Conservation (phyloP, 2,797 vertebrate genomes). For the Gadopsis bispinosus region DNA sequence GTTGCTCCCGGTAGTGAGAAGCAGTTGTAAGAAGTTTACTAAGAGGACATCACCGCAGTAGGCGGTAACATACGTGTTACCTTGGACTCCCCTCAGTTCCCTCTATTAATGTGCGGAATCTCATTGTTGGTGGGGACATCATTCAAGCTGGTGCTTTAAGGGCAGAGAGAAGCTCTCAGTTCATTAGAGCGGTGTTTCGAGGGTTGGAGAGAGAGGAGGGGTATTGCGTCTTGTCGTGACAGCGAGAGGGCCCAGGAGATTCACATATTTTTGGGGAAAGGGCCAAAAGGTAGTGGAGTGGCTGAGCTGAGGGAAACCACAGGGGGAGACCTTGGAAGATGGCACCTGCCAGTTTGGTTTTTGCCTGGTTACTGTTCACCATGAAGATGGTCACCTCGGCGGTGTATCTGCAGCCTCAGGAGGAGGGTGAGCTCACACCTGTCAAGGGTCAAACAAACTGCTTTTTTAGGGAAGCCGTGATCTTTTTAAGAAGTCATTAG, state of each 20-base stretch:
- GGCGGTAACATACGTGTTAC: constrained; percentile 77
- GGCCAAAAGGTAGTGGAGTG: constrained; percentile 47
- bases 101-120: constrained; percentile 85
- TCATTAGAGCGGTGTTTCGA: constrained; percentile 77
- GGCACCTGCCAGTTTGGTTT: constrained; percentile 69
- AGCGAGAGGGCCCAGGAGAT: constrained; percentile 65
- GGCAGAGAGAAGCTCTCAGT: constrained; percentile 78
- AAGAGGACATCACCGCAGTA: constrained; percentile 66
- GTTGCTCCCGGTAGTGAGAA: constrained; percentile 68
- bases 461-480: neutral
- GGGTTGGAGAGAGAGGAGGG: constrained; percentile 63
- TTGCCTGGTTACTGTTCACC: constrained; percentile 74
- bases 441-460: constrained; percentile 23
- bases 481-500: neutral
- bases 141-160: constrained; percentile 85
- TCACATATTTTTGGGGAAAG: constrained; percentile 56
- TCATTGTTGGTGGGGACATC: constrained; percentile 82
- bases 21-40: constrained; percentile 79
- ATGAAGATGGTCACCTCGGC: constrained; percentile 63
- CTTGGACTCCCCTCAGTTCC: constrained; percentile 78
- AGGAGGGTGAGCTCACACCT: constrained; percentile 72
- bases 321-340: constrained; percentile 71
- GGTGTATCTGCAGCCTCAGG: constrained; percentile 63
- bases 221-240: constrained; percentile 76
- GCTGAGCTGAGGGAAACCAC: constrained; percentile 44